Evolutionary conservation across 2,888 invertebrate species (phyloP).

Genomic region (Desoria tigrina): DNA sequence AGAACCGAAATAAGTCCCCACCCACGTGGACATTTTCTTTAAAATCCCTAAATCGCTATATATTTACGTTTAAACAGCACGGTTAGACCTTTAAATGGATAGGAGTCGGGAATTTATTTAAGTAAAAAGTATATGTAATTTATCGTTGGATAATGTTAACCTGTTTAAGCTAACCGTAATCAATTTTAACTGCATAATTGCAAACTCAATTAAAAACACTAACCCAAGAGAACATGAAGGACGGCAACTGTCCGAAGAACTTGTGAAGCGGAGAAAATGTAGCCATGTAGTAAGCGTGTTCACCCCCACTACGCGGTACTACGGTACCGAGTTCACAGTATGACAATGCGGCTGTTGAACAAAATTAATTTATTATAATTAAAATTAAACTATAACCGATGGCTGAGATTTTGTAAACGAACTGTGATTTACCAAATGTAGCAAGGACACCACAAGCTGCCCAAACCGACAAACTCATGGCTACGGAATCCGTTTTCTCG

Average conservation of each 20-base stretch:
- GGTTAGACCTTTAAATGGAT: too few species aligned
- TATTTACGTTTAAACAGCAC: too few species aligned
- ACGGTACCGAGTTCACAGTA: slow-evolving; percentile 94
- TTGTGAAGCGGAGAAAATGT: slow-evolving; percentile 64
- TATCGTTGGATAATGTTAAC: too few species aligned
- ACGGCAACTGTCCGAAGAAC: slow-evolving; percentile 73
- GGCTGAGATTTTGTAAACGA: too few species aligned
- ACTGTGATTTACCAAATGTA: slow-evolving; percentile 73
- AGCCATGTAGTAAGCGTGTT: slow-evolving; percentile 63
- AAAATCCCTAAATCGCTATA: too few species aligned
- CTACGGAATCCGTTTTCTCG: slow-evolving; percentile 78
- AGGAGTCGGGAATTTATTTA: too few species aligned
- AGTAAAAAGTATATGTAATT: too few species aligned
- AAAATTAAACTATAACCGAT: too few species aligned
- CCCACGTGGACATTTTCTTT: too few species aligned
- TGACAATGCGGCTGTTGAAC: slow-evolving; percentile 75
- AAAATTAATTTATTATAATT: not conserved
- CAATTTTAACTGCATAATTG: slow-evolving; percentile 3
- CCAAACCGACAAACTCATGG: slow-evolving; percentile 93
- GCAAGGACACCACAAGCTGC: slow-evolving; percentile 89
- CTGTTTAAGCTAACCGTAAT: too few species aligned
- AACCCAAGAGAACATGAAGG: slow-evolving; percentile 73
- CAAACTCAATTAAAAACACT: too few species aligned
- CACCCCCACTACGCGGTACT: slow-evolving; percentile 89
- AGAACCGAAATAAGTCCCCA: too few species aligned